Conservation (phyloP, 2,113 vertebrate genomes). For the Scolopax mira region DNA sequence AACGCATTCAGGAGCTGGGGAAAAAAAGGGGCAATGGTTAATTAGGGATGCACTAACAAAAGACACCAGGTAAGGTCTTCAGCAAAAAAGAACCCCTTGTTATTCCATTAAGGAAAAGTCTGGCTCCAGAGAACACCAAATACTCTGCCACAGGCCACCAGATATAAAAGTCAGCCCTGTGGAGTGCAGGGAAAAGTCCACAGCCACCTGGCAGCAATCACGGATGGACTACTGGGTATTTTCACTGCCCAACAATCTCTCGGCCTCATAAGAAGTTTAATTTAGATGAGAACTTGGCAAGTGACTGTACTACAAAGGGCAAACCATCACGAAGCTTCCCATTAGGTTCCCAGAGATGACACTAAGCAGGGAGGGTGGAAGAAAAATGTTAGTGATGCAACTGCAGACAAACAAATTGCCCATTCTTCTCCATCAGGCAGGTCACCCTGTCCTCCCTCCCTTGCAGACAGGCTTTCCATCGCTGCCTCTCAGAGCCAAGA, state of each 20-base stretch:
- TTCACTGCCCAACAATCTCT: neutral
- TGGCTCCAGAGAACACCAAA: neutral
- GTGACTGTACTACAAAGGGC: neutral
- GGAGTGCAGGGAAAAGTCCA: neutral
- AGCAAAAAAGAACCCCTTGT: neutral
- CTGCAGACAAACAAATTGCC: neutral
- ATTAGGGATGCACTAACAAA: neutral
- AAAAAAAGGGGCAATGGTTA: neutral
- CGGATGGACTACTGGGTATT: neutral
- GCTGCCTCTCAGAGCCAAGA: neutral
- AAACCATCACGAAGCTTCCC: neutral
- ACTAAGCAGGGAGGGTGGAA: neutral
- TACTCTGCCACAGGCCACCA: neutral
- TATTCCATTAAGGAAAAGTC: neutral
- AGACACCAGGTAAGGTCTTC: neutral
- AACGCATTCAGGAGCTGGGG: neutral
- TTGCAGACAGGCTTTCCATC: neutral
- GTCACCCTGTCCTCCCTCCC: slow-evolving; percentile 23
- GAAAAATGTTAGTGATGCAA: neutral
- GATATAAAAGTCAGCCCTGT: neutral
- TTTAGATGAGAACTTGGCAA: neutral
- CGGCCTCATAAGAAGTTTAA: neutral
- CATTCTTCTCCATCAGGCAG: neutral
- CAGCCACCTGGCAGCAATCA: neutral
- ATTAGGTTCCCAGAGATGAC: neutral